Percentiles rank a stretch among this genome's conserved stretches.
phyloP scores from a whole-genome alignment of 1,140 invertebrate genomes.

The Trichonephila inaurata region DNA sequence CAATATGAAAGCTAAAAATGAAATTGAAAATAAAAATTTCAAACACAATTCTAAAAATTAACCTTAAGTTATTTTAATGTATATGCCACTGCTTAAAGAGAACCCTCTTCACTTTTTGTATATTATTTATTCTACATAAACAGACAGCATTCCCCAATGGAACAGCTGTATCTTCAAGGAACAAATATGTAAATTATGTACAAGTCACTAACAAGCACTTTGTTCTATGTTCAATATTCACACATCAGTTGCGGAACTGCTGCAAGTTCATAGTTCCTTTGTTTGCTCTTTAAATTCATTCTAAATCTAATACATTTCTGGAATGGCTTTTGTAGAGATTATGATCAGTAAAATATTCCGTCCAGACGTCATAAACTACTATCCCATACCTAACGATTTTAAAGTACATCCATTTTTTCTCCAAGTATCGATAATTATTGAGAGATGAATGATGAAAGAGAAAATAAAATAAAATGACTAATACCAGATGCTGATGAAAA shows the following conservation, averaged over 20 bases:
- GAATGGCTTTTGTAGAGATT: slow-evolving; percentile 66
- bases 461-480: slow-evolving; percentile 12
- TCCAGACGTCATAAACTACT: slow-evolving; percentile 3
- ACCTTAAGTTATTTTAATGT: slow-evolving; percentile 33
- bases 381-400: slow-evolving; percentile 44
- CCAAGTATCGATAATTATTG: slow-evolving; percentile 6
- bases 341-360: slow-evolving; percentile 60
- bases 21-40: not conserved
- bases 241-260: slow-evolving; percentile 42
- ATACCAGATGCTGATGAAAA: not conserved
- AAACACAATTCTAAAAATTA: slow-evolving; percentile 17
- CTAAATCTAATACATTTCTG: slow-evolving; percentile 64
- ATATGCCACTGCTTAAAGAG: slow-evolving; percentile 54
- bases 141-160: slow-evolving; percentile 36
- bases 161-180: slow-evolving; percentile 56
- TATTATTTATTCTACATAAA: slow-evolving; percentile 63
- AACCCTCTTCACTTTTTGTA: not conserved
- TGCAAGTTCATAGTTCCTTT: slow-evolving; percentile 57
- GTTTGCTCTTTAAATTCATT: not conserved
- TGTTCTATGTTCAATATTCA: slow-evolving; percentile 75
- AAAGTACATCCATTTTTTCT: slow-evolving; percentile 28
- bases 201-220: slow-evolving; percentile 73
- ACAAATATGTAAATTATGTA: slow-evolving; percentile 70
- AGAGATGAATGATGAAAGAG: not conserved
- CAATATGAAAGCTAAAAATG: slow-evolving; percentile 3